Evolutionary conservation across 2,797 vertebrate genomes (phyloP).

Genomic region (Coregonus ussuriensis): DNA sequence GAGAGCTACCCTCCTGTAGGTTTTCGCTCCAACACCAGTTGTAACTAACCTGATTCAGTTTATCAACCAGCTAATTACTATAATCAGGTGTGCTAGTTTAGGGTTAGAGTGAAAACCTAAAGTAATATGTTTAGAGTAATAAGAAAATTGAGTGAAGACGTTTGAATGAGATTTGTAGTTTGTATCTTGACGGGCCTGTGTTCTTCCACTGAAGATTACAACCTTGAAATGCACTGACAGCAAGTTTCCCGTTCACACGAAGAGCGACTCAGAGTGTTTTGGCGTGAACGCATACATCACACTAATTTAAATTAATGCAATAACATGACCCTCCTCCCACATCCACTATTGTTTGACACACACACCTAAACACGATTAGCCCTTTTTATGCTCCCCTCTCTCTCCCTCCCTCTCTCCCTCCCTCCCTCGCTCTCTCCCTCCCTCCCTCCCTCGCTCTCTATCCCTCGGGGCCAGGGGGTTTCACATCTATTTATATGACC

Average conservation of each 20-base stretch:
- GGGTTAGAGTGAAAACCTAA: no score
- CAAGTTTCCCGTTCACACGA: neutral
- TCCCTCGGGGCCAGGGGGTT: conserved; percentile 42
- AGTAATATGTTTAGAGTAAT: neutral
- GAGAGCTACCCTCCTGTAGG: no score
- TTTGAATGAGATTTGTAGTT: neutral
- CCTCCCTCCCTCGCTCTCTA: neutral
- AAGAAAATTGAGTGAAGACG: neutral
- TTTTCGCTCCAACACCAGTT: no score
- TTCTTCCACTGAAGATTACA: neutral
- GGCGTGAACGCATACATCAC: neutral
- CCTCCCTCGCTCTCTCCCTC: neutral
- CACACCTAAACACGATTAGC: neutral
- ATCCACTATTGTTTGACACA: neutral
- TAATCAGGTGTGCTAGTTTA: no score
- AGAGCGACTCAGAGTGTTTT: neutral
- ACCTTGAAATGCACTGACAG: neutral
- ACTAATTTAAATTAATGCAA: neutral
- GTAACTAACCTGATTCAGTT: no score
- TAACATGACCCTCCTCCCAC: neutral
- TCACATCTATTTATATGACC: conserved; percentile 73
- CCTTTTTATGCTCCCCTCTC: neutral
- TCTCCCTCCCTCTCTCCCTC: no score
- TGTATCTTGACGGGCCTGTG: neutral
- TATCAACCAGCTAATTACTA: no score